Percentiles rank a stretch among this genome's conserved stretches.
Conservation (phyloP, 2,113 vertebrate species). For the Erinaceus europaeus region DNA sequence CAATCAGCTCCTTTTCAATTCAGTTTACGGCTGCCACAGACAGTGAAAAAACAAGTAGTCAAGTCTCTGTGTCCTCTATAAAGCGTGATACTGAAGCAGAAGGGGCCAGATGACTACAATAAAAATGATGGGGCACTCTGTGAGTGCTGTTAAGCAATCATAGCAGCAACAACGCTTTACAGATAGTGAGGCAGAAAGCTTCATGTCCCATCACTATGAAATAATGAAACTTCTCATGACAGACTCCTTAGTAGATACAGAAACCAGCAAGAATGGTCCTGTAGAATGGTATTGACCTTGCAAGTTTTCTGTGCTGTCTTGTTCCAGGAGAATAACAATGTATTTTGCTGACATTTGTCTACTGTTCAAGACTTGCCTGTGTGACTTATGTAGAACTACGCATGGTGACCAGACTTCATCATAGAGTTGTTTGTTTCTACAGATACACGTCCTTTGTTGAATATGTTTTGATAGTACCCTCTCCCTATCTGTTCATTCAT, state of each 20-base stretch:
- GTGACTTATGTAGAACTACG: neutral
- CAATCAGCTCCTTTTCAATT: neutral
- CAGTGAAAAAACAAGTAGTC: neutral
- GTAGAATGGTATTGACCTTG: neutral
- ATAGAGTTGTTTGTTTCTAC: neutral
- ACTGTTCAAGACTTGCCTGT: neutral
- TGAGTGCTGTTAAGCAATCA: neutral
- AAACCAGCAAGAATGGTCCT: neutral
- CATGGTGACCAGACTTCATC: neutral
- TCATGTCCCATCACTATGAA: neutral
- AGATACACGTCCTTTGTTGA: neutral
- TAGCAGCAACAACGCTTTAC: neutral
- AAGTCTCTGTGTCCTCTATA: neutral
- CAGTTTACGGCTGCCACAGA: neutral
- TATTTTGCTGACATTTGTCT: neutral
- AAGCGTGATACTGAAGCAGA: neutral
- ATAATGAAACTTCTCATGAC: neutral
- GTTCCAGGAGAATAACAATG: neutral
- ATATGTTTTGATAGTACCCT: conserved; percentile 6
- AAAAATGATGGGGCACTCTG: neutral
- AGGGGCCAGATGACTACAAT: neutral
- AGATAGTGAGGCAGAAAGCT: neutral
- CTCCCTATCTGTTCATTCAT: neutral
- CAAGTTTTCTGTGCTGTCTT: neutral
- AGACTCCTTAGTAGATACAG: neutral